Percentiles rank a stretch among this genome's conserved stretches.
Evolutionary conservation across 1,140 invertebrate species (phyloP).

Genomic region (Anadara kagoshimensis): DNA sequence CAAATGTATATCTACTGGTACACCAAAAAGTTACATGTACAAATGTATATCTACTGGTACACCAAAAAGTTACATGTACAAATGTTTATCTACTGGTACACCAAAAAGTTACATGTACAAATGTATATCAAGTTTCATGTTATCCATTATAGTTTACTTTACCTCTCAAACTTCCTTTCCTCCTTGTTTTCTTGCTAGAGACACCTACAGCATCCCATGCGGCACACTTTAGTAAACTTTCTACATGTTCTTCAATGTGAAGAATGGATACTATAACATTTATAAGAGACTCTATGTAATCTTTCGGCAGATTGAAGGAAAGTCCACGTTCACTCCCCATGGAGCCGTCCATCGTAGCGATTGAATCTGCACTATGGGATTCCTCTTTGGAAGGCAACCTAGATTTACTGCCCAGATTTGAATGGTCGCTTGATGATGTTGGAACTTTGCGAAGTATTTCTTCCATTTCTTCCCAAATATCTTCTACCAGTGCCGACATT

Average conservation of each 20-base stretch:
- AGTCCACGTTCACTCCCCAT: not conserved
- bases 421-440: slow-evolving; percentile 29
- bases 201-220: slow-evolving; percentile 64
- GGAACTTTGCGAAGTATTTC: slow-evolving; percentile 47
- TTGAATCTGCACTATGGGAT: slow-evolving; percentile 57
- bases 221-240: slow-evolving; percentile 54
- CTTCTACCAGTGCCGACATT: slow-evolving; percentile 66
- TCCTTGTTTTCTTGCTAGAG: slow-evolving; percentile 53
- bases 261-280: slow-evolving; percentile 60
- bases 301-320: slow-evolving; percentile 28
- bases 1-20: no score
- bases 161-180: slow-evolving; percentile 68
- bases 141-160: not conserved
- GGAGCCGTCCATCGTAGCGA: slow-evolving; percentile 17
- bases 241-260: slow-evolving; percentile 64
- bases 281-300: slow-evolving; percentile 57
- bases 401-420: not conserved
- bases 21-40: no score
- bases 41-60: no score
- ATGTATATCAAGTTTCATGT: no score
- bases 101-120: no score
- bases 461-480: slow-evolving; percentile 65
- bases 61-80: no score
- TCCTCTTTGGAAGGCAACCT: slow-evolving; percentile 21
- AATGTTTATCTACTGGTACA: no score